Conservation (phyloP, 2,888 invertebrate genomes). For the Drosophila mulleri region DNA sequence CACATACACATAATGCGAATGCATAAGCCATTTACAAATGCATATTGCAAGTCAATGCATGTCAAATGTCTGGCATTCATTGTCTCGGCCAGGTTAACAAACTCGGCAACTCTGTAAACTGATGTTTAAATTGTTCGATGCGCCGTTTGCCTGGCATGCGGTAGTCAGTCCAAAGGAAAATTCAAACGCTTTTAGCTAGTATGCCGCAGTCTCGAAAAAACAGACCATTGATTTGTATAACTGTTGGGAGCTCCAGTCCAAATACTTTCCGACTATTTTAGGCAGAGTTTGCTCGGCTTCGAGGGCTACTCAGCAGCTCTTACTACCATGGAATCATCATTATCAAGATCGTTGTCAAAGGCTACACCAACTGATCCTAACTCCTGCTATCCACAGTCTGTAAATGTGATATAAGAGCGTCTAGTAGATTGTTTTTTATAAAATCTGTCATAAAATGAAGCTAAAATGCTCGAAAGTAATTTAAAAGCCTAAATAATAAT, state of each 20-base stretch:
- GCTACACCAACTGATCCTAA: too few relatives aligned
- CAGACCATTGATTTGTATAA: neutral
- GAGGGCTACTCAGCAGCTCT: neutral
- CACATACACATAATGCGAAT: slow-evolving; percentile 8
- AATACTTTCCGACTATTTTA: neutral
- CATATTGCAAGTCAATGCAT: slow-evolving; percentile 44
- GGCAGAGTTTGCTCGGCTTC: neutral
- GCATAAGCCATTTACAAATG: slow-evolving; percentile 28
- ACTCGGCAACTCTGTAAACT: slow-evolving; percentile 10
- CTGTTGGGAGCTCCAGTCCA: neutral
- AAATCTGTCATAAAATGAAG: too few relatives aligned
- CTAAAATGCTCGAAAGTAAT: too few relatives aligned
- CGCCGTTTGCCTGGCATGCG: neutral
- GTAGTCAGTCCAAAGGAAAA: neutral
- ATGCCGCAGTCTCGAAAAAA: neutral
- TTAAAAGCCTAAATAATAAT: too few relatives aligned
- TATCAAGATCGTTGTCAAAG: too few relatives aligned
- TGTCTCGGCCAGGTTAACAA: slow-evolving; percentile 36
- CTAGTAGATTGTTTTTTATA: too few relatives aligned
- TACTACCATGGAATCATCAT: neutral
- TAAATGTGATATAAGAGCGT: too few relatives aligned
- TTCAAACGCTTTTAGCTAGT: neutral
- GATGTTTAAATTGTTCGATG: neutral
- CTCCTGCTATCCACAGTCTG: too few relatives aligned
- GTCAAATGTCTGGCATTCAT: slow-evolving; percentile 49